phyloP scores from a whole-genome alignment of 2,113 vertebrate genomes.

The Rhynchomys soricoides region DNA sequence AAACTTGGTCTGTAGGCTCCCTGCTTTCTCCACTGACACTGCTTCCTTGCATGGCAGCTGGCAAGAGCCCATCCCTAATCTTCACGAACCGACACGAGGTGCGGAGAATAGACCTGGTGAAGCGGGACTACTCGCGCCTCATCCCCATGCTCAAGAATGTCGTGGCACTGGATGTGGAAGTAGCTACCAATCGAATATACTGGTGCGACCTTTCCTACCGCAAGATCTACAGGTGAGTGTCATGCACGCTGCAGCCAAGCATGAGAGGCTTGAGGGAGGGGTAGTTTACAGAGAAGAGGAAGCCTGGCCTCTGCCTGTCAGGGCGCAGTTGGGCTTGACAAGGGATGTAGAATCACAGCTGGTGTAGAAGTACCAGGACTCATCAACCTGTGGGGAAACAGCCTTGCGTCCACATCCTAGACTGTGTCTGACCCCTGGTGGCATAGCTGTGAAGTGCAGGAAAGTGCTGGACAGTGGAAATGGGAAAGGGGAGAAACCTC shows the following conservation, averaged over 20 bases:
- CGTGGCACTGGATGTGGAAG: slow-evolving; percentile 96
- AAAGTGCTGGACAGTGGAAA: neutral
- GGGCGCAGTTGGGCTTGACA: neutral
- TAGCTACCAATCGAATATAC: slow-evolving; percentile 95
- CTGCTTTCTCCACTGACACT: slow-evolving; percentile 9
- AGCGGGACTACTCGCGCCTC: slow-evolving; percentile 93
- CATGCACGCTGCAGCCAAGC: neutral
- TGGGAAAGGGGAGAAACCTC: neutral
- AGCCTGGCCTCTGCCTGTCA: neutral
- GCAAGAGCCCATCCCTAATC: slow-evolving; percentile 95
- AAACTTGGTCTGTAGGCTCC: neutral
- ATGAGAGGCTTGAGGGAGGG: rapidly evolving
- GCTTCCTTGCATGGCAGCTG: slow-evolving; percentile 75
- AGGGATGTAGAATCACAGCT: neutral
- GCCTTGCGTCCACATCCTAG: neutral
- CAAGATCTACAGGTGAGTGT: slow-evolving; percentile 95
- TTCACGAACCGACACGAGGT: slow-evolving; percentile 99
- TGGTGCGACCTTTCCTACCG: slow-evolving; percentile 98
- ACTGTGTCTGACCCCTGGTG: neutral
- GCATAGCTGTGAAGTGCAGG: neutral
- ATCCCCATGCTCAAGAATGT: slow-evolving; percentile 97
- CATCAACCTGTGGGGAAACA: neutral
- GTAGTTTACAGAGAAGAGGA: neutral
- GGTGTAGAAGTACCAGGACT: neutral
- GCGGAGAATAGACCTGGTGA: slow-evolving; percentile 94